Evolutionary conservation across 2,888 invertebrate genomes (phyloP).

Genomic region (Tridacna crocea): DNA sequence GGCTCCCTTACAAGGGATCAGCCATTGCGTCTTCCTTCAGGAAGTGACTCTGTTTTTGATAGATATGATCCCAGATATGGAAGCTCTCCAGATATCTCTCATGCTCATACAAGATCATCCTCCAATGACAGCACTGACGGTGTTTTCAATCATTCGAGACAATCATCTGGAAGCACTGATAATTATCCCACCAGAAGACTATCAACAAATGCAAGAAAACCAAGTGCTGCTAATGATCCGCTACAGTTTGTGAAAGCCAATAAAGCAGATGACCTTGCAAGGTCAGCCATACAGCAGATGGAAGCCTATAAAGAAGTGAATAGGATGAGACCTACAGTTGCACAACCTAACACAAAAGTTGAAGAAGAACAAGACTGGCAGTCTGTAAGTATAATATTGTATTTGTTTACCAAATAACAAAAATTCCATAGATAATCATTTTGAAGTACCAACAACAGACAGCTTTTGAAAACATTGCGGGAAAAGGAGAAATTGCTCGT

Average conservation of each 20-base stretch:
- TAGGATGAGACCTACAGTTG: constrained; percentile 62
- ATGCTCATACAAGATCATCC: constrained; percentile 72
- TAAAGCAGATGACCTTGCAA: constrained; percentile 73
- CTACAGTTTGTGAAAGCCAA: constrained; percentile 81
- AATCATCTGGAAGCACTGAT: constrained; percentile 76
- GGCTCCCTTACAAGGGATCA: constrained; percentile 59
- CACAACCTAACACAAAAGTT: background rate
- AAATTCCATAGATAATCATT: background rate
- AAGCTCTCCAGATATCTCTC: constrained; percentile 74
- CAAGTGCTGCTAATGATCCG: constrained; percentile 74
- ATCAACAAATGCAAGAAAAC: constrained; percentile 49
- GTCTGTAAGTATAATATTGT: constrained; percentile 82
- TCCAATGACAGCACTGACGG: constrained; percentile 79
- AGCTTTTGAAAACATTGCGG: background rate
- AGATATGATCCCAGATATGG: constrained; percentile 68
- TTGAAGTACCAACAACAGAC: too few relatives aligned
- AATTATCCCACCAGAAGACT: constrained; percentile 62
- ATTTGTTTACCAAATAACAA: background rate
- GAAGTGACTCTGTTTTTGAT: constrained; percentile 56
- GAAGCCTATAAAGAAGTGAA: constrained; percentile 75
- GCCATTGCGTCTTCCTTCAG: constrained; percentile 51
- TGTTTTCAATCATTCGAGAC: constrained; percentile 74
- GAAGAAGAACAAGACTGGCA: constrained; percentile 79
- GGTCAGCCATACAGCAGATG: constrained; percentile 79
- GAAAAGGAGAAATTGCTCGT: background rate